These are phyloP conservation scores for Plecotus auritus DNA, from an alignment of 2,113 vertebrate species.

Conservation along the genomic window DNA sequence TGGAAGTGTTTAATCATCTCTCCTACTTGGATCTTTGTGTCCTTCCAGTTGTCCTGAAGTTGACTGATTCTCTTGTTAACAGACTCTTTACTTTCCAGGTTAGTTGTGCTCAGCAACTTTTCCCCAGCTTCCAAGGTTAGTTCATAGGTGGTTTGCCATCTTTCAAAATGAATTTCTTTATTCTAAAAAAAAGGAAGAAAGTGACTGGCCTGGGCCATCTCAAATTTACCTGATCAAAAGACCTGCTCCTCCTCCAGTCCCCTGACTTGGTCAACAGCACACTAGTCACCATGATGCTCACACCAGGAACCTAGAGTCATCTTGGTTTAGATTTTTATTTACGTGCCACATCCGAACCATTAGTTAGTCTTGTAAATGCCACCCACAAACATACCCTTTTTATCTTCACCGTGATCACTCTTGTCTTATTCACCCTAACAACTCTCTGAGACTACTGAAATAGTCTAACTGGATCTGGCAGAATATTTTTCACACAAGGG, in stretches of 20 bases:
- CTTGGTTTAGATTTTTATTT: neutral
- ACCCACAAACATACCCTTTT: neutral
- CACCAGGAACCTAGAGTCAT: neutral
- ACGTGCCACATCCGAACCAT: neutral
- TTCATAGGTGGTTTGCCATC: constrained; percentile 82
- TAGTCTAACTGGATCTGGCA: neutral
- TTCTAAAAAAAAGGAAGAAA: constrained; percentile 75
- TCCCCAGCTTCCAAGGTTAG: constrained; percentile 84
- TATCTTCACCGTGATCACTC: neutral
- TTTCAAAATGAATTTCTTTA: constrained; percentile 84
- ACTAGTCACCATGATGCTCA: neutral
- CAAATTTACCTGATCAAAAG: neutral
- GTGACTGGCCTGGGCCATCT: neutral
- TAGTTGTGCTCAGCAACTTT: constrained; percentile 80
- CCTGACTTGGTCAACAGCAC: neutral
- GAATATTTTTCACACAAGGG: neutral
- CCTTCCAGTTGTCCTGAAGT: constrained; percentile 87
- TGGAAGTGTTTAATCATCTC: constrained; percentile 76
- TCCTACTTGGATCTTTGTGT: constrained; percentile 78
- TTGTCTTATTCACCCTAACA: neutral
- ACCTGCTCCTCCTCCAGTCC: neutral
- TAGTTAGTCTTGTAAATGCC: neutral
- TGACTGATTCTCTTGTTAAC: constrained; percentile 82
- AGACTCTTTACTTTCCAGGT: constrained; percentile 73
- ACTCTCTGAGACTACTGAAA: neutral